A percentile compares a stretch with the other conserved stretches of the same genome.
These are phyloP conservation scores for Drosophila orena DNA, from an alignment of 1,140 invertebrate species.

Conservation along the genomic window DNA sequence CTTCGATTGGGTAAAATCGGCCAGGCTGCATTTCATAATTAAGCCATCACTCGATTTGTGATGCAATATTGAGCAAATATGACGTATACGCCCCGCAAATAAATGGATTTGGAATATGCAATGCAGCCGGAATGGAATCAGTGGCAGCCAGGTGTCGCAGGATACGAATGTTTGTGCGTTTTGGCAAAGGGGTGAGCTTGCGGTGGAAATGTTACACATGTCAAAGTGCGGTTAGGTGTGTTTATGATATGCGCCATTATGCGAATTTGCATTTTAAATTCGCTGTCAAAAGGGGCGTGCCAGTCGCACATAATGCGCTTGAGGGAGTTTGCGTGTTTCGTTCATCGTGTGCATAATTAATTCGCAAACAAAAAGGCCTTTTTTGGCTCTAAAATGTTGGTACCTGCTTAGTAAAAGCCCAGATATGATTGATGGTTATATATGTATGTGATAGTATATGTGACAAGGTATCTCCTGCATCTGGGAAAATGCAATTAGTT, in stretches of 20 bases:
- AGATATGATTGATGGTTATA: background rate
- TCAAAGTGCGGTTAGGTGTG: constrained; percentile 67
- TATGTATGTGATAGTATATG: too few relatives aligned
- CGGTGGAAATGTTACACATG: constrained; percentile 48
- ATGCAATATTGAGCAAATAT: constrained; percentile 17
- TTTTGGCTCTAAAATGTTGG: background rate
- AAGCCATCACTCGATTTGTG: constrained; percentile 10
- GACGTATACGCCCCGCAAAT: background rate
- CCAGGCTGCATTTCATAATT: constrained; percentile 28
- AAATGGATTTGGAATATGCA: constrained; percentile 14
- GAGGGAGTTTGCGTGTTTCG: background rate
- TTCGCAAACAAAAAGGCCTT: background rate
- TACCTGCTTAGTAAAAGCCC: too few relatives aligned
- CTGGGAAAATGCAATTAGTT: constrained; percentile 38
- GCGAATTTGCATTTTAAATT: constrained; percentile 28
- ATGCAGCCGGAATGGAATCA: constrained; percentile 5
- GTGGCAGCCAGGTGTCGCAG: background rate
- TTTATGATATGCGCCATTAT: constrained; percentile 51
- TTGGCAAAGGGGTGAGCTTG: background rate
- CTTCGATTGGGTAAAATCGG: background rate
- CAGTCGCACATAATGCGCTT: constrained; percentile 6
- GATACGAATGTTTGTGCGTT: constrained; percentile 4
- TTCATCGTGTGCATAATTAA: constrained; percentile 17
- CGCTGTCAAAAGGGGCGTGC: too few relatives aligned
- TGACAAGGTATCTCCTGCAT: constrained; percentile 1